Evolutionary conservation across 2,113 vertebrate genomes (phyloP).

Genomic region (Myotis yumanensis): DNA sequence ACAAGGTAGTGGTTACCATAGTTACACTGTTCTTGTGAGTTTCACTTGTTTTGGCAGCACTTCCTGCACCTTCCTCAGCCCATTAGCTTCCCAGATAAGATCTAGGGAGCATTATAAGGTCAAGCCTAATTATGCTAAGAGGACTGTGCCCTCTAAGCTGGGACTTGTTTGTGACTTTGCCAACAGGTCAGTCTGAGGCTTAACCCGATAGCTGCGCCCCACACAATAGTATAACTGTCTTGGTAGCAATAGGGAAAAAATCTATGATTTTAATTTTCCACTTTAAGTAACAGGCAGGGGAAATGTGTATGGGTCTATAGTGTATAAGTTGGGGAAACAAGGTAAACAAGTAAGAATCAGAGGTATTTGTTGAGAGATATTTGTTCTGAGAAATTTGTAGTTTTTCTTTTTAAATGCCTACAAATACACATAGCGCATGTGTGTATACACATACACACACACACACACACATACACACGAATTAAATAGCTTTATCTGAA

Average conservation of each 20-base stretch:
- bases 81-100: too few species aligned
- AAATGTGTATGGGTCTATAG: slow-evolving; percentile 11
- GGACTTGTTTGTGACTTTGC: too few species aligned
- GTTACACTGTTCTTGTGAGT: too few species aligned
- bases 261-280: slow-evolving; percentile 63
- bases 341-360: neutral
- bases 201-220: too few species aligned
- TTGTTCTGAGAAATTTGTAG: neutral
- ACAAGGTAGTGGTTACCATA: too few species aligned
- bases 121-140: too few species aligned
- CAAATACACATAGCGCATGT: neutral
- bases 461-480: neutral
- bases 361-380: neutral
- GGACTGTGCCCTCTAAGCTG: too few species aligned
- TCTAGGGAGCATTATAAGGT: too few species aligned
- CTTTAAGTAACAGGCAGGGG: slow-evolving; percentile 52
- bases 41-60: too few species aligned
- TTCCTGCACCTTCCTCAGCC: too few species aligned
- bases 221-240: slow-evolving; percentile 46
- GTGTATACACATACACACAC: neutral
- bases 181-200: too few species aligned
- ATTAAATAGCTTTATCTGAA: slow-evolving; percentile 61
- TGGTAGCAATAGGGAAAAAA: slow-evolving; percentile 42
- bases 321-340: neutral
- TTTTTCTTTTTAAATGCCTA: slow-evolving; percentile 35